Evolutionary conservation across 2,113 vertebrate species (phyloP).

Genomic region (Dromiciops gliroides): DNA sequence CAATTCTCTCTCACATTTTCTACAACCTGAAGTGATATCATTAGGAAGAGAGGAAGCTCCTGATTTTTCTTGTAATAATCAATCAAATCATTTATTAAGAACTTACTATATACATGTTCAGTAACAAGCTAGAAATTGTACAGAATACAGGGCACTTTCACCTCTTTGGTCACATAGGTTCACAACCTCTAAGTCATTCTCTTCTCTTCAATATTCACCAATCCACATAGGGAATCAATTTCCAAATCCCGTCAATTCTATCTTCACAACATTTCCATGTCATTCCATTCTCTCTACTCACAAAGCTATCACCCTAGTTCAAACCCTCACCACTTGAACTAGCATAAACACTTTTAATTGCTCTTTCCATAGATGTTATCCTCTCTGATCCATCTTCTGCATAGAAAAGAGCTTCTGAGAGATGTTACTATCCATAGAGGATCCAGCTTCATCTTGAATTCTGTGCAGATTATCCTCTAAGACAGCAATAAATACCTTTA

Average conservation of each 20-base stretch:
- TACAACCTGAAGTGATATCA: neutral
- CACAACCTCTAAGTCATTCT: neutral
- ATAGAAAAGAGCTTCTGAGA: neutral
- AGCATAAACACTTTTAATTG: neutral
- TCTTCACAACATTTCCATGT: neutral
- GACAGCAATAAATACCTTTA: neutral
- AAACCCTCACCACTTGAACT: neutral
- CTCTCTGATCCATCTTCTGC: neutral
- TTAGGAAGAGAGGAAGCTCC: neutral
- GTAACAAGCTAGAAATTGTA: neutral
- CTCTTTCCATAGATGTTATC: neutral
- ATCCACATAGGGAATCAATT: neutral
- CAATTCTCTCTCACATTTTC: neutral
- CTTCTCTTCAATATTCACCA: neutral
- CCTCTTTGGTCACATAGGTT: neutral
- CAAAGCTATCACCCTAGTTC: neutral
- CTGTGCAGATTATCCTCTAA: neutral
- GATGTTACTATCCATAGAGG: neutral
- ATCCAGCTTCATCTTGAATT: neutral
- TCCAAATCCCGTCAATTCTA: neutral
- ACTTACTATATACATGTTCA: neutral
- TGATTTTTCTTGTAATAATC: neutral
- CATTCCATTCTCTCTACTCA: neutral
- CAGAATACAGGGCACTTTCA: neutral
- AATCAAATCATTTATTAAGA: neutral